phyloP scores from a whole-genome alignment of 2,888 invertebrate species.

The Physocephala rufipes region DNA sequence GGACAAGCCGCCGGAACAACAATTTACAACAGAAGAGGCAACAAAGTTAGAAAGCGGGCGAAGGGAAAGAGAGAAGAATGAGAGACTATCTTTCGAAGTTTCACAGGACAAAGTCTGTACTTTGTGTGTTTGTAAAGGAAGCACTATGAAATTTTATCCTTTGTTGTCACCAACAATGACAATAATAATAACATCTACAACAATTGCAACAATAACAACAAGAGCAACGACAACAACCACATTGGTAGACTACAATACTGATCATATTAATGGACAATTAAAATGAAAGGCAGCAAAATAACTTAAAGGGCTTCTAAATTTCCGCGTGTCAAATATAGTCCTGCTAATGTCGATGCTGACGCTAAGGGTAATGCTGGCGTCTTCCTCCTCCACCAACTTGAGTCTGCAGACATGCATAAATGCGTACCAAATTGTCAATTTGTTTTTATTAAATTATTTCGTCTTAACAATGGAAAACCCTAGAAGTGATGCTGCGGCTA shows the following conservation, averaged over 20 bases:
- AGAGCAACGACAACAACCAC: constrained; percentile 14
- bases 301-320: not conserved
- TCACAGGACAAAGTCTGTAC: not conserved
- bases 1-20: not conserved
- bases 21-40: not conserved
- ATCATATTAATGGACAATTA: constrained; percentile 27
- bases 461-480: no score
- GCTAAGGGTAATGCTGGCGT: no score
- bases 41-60: no score
- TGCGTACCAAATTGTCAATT: no score
- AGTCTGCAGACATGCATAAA: no score
- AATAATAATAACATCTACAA: constrained; percentile 1
- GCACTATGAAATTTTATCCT: constrained; percentile 17
- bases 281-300: not conserved
- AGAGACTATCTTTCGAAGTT: constrained; percentile 8
- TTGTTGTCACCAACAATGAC: constrained; percentile 7
- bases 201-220: constrained; percentile 2
- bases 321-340: not conserved
- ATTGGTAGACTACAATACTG: no score
- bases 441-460: no score
- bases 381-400: not conserved
- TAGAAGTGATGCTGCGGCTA: no score
- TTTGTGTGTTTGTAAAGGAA: constrained; percentile 1
- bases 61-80: not conserved
- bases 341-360: not conserved